These are phyloP conservation scores for Physella acuta DNA, from an alignment of 1,140 invertebrate genomes.

Conservation along the genomic window DNA sequence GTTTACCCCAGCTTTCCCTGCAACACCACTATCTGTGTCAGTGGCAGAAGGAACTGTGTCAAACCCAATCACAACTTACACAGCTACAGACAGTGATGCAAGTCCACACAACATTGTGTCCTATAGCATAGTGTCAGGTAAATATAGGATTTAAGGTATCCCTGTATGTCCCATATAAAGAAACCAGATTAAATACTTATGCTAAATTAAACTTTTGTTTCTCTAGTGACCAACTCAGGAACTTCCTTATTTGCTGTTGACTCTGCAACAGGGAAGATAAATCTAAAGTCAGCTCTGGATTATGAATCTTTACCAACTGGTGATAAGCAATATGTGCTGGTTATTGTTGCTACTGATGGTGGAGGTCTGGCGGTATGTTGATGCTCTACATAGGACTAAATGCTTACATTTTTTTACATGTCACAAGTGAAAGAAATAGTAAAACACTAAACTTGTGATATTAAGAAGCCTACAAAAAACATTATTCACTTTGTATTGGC, in stretches of 20 bases:
- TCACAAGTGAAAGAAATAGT: no score
- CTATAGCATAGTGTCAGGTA: slow-evolving; percentile 36
- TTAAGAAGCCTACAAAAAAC: no score
- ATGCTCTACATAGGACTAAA: not conserved
- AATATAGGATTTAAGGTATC: no score
- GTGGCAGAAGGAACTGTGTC: slow-evolving; percentile 33
- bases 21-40: slow-evolving; percentile 24
- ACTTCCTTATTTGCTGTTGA: slow-evolving; percentile 43
- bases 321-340: slow-evolving; percentile 31
- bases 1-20: slow-evolving; percentile 32
- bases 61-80: slow-evolving; percentile 33
- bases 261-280: slow-evolving; percentile 33
- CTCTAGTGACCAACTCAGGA: no score
- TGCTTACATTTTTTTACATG: no score
- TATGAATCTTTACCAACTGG: slow-evolving; percentile 36
- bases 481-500: no score
- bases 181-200: no score
- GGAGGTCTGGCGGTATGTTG: slow-evolving; percentile 31
- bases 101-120: slow-evolving; percentile 32
- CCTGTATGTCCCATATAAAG: no score
- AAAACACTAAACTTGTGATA: no score
- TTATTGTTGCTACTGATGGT: slow-evolving; percentile 33
- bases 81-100: slow-evolving; percentile 36
- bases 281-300: slow-evolving; percentile 31
- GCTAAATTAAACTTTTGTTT: no score